Conservation (phyloP, 2,797 vertebrate genomes). For the Phylloscopus collybita region DNA sequence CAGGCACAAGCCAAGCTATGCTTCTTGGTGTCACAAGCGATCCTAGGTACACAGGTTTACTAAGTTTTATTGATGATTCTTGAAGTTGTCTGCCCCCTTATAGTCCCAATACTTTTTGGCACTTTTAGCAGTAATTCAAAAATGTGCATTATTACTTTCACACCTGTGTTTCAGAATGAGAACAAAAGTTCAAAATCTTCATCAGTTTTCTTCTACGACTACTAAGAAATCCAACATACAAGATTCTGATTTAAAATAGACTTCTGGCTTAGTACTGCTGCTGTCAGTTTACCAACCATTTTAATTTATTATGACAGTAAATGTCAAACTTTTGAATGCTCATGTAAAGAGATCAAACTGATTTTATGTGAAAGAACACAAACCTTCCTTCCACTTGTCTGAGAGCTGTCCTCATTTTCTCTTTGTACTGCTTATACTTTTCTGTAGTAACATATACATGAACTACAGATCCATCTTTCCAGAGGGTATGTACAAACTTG, state of each 20-base stretch:
- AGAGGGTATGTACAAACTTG: slow-evolving; percentile 76
- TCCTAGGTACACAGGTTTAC: neutral
- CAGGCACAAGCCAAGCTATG: neutral
- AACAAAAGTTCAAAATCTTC: neutral
- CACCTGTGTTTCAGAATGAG: neutral
- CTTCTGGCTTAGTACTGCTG: neutral
- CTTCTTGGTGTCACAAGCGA: neutral
- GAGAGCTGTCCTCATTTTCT: slow-evolving; percentile 73
- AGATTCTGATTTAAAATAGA: neutral
- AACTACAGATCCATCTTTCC: slow-evolving; percentile 81
- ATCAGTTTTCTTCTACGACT: neutral
- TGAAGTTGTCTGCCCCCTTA: neutral
- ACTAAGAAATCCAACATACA: neutral
- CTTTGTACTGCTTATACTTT: slow-evolving; percentile 73
- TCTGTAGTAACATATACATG: slow-evolving; percentile 78
- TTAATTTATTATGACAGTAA: slow-evolving; percentile 4
- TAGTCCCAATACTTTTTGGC: neutral
- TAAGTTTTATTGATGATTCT: neutral
- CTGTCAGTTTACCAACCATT: neutral
- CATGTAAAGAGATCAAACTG: neutral
- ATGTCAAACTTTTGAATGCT: neutral
- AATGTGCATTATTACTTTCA: neutral
- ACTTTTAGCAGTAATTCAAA: neutral
- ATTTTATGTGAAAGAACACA: neutral
- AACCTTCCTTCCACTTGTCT: slow-evolving; percentile 77